Conservation (phyloP, 1,140 invertebrate genomes). For the Drosophila yakuba region DNA sequence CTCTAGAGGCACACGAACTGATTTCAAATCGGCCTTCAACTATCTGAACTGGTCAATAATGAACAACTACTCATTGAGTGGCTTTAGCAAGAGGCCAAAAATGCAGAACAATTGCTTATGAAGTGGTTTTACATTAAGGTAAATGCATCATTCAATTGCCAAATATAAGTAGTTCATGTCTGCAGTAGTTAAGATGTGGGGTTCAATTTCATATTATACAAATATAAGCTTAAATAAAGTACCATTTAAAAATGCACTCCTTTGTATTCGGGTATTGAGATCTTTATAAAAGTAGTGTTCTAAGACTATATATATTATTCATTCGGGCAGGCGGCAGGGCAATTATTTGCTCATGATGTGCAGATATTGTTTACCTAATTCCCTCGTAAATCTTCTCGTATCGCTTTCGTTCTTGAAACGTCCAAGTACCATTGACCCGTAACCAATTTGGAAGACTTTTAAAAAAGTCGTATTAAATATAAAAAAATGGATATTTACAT, state of each 20-base stretch:
- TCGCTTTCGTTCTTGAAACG: conserved; percentile 20
- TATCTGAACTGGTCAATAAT: conserved; percentile 4
- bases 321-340: conserved; percentile 2
- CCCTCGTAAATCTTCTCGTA: conserved; percentile 27
- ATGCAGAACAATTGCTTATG: neutral
- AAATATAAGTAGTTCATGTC: conserved; percentile 5
- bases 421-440: conserved; percentile 50
- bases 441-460: conserved; percentile 50
- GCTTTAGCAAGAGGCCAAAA: conserved; percentile 6
- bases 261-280: neutral
- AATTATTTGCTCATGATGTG: conserved; percentile 24
- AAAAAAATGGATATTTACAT: conserved; percentile 69
- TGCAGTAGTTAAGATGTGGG: neutral
- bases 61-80: neutral
- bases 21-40: conserved; percentile 8
- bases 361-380: conserved; percentile 19
- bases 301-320: neutral
- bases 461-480: conserved; percentile 45
- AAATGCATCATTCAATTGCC: conserved; percentile 2
- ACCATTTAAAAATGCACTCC: neutral
- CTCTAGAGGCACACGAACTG: conserved; percentile 26
- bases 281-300: neutral
- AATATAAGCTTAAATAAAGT: conserved; percentile 5
- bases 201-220: conserved; percentile 1
- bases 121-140: conserved; percentile 3